Evolutionary conservation across 2,888 invertebrate genomes (phyloP), one percentile per base, ranked within the genome.

Genomic region (Lobophora halterata): DNA sequence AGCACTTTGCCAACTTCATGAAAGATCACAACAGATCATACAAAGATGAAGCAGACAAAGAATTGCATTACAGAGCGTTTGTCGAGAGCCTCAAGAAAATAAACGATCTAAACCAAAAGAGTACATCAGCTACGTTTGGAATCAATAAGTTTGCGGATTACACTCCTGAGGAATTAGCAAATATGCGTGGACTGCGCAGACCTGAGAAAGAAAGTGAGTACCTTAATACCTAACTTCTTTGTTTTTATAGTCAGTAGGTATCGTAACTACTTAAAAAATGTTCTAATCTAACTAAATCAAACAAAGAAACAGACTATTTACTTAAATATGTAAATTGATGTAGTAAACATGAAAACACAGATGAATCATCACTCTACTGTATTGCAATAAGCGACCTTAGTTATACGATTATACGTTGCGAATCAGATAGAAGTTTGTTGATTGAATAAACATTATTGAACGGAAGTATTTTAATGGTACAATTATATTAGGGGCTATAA

Each of bases 131-230:
- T 1, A 55, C 50, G 3, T 71, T 40, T 32, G 70, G 51, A 10
- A 59, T 74, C 11, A 73, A 71, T 16, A 42, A 65, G 34, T 68
- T 70, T 5, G 55, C 76, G 3, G 76, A 75, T 49, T 65, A 62
- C 16, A 69, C 72, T 0, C 41, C 49, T 0, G 61, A 65, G 2
- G 64, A 71, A 24, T 29, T 26, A 2, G 36, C 49, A 20, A 2
- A n/a, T 1, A 47, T 63, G 52, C 29, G 16, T 14, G 65, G 67
- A 40, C n/a, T n/a, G n/a, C n/a, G n/a, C n/a, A n/a, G n/a, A n/a
- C n/a, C n/a, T n/a, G n/a, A n/a, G n/a, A n/a, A n/a, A n/a, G n/a
- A n/a, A n/a, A n/a, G n/a, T n/a, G n/a, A n/a, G n/a, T n/a, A n/a
- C n/a, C n/a, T n/a, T n/a, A n/a, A n/a, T n/a, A n/a, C n/a, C n/a